phyloP scores from a whole-genome alignment of 2,797 vertebrate species.

The Ctenochaetus hawaiiensis region DNA sequence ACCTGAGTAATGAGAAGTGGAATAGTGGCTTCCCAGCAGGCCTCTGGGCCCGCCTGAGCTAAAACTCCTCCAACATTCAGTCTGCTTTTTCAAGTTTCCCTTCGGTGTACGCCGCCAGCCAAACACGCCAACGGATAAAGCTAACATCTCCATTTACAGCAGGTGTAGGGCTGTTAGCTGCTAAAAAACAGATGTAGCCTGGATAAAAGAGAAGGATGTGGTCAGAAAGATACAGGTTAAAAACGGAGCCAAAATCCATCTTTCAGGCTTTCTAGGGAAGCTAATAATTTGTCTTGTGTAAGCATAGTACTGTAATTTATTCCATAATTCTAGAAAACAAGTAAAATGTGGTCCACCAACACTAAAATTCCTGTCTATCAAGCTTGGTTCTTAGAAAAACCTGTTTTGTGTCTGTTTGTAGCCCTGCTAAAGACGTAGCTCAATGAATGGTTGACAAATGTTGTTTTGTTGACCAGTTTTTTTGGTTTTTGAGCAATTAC shows the following conservation, averaged over 20 bases:
- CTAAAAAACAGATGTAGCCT: slow-evolving; percentile 12
- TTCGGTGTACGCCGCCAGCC: slow-evolving; percentile 52
- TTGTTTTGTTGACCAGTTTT: background rate
- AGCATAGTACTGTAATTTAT: background rate
- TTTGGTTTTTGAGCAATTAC: background rate
- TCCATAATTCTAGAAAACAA: background rate
- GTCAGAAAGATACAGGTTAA: slow-evolving; percentile 5
- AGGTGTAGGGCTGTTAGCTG: slow-evolving; percentile 29
- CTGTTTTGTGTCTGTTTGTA: too few species aligned
- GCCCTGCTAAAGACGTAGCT: too few species aligned
- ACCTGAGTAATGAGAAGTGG: slow-evolving; percentile 78
- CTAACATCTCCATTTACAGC: slow-evolving; percentile 58
- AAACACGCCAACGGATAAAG: slow-evolving; percentile 60
- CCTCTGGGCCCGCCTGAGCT: slow-evolving; percentile 56
- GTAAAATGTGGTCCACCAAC: background rate
- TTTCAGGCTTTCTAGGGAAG: too few species aligned
- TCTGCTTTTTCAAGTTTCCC: slow-evolving; percentile 45
- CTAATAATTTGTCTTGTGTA: background rate
- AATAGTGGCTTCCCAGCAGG: slow-evolving; percentile 71
- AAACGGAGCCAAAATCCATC: background rate
- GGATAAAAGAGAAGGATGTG: background rate
- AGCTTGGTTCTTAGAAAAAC: too few species aligned
- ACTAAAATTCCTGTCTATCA: too few species aligned
- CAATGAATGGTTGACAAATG: background rate
- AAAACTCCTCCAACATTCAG: slow-evolving; percentile 36